Evolutionary conservation across 2,797 vertebrate species (phyloP).

Genomic region (Delichon dasypus): DNA sequence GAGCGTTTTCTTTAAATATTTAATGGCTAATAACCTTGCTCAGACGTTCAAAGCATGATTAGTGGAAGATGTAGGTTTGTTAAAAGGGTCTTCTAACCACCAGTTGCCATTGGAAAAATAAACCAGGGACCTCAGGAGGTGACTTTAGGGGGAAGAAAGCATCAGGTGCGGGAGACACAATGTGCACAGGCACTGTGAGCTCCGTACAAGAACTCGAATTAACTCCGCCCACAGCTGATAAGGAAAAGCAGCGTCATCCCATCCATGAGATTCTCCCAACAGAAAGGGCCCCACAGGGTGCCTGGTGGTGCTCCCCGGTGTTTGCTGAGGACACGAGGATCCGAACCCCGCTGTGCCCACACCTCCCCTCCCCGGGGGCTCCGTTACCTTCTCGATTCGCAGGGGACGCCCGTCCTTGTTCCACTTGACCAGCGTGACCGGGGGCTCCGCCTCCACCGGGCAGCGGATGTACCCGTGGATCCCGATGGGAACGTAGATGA

Average conservation of each 20-base stretch:
- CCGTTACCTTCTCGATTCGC: slow-evolving; percentile 78
- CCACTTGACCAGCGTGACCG: slow-evolving; percentile 94
- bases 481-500: slow-evolving; percentile 96
- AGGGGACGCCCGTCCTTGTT: slow-evolving; percentile 97
- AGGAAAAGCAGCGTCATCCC: background rate
- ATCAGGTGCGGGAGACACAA: background rate
- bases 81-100: slow-evolving; percentile 21
- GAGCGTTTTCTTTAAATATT: slow-evolving; percentile 45
- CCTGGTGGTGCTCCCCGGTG: fast-evolving
- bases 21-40: slow-evolving; percentile 21
- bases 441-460: slow-evolving; percentile 97
- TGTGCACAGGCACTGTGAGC: background rate
- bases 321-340: fast-evolving
- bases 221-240: background rate
- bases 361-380: fast-evolving
- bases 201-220: background rate
- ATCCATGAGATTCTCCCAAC: fast-evolving
- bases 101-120: background rate
- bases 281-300: background rate
- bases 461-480: slow-evolving; percentile 98
- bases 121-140: background rate
- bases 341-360: fast-evolving
- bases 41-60: background rate
- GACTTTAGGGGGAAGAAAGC: background rate
- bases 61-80: slow-evolving; percentile 5